Conservation (phyloP, 2,113 vertebrate species). For the Grallaria varia region DNA sequence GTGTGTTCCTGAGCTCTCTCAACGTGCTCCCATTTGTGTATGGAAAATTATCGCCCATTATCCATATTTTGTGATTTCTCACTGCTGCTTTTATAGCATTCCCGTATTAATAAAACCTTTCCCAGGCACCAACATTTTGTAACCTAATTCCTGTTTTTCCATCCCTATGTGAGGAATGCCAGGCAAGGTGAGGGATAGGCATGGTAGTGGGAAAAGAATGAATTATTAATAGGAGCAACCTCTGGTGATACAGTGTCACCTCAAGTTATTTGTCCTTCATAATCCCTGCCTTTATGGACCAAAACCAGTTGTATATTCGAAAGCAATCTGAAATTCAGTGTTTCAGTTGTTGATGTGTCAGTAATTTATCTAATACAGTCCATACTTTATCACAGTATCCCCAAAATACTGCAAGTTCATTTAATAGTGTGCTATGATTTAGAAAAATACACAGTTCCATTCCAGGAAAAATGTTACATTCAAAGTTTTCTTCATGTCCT, state of each 20-base stretch:
- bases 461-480: neutral
- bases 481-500: neutral
- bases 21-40: neutral
- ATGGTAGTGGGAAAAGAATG: neutral
- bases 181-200: neutral
- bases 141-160: neutral
- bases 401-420: slow-evolving; percentile 1
- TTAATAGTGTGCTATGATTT: neutral
- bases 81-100: neutral
- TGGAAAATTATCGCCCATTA: neutral
- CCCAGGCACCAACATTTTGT: neutral
- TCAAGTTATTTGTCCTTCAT: slow-evolving; percentile 15
- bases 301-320: slow-evolving; percentile 44
- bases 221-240: slow-evolving; percentile 19
- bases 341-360: neutral
- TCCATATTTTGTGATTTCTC: neutral
- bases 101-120: neutral
- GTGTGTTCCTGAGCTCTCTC: neutral
- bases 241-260: slow-evolving; percentile 1
- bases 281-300: slow-evolving; percentile 21
- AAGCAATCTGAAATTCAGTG: slow-evolving; percentile 31
- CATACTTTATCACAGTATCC: neutral
- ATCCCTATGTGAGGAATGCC: neutral
- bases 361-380: neutral
- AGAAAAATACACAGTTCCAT: neutral